These are phyloP conservation scores for Mormoops blainvillei DNA, from an alignment of 2,113 vertebrate species.

Conservation along the genomic window DNA sequence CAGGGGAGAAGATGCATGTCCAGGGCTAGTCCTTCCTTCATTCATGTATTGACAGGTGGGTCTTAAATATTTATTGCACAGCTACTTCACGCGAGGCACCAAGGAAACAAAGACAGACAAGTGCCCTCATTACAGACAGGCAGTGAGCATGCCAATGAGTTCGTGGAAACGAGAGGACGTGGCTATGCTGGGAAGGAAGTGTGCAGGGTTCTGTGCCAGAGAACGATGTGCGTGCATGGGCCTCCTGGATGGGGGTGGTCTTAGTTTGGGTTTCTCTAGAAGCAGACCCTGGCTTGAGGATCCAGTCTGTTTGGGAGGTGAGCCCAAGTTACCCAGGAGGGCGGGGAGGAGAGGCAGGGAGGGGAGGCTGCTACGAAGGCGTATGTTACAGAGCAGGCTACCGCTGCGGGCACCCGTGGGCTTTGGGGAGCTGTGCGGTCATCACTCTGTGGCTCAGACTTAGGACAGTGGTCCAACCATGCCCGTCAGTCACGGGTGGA, in stretches of 20 bases:
- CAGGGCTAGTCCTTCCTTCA: not conserved
- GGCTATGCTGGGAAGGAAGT: not conserved
- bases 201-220: not conserved
- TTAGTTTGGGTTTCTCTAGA: not conserved
- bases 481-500: not conserved
- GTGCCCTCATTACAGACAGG: not conserved
- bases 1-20: not conserved
- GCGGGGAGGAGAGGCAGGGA: not conserved
- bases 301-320: not conserved
- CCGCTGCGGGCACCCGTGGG: not conserved
- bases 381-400: fast-evolving
- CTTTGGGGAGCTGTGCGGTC: not conserved
- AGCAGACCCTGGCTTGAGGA: not conserved
- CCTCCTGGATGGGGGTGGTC: not conserved
- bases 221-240: too few species aligned
- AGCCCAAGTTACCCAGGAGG: not conserved
- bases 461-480: too few species aligned
- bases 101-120: not conserved
- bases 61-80: not conserved
- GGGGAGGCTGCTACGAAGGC: not conserved
- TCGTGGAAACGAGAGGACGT: not conserved
- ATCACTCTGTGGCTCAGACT: too few species aligned
- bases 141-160: not conserved
- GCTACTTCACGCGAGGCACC: not conserved
- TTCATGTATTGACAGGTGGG: not conserved